Evolutionary conservation across 2,888 invertebrate genomes (phyloP).

Genomic region (Morpho deidamia): DNA sequence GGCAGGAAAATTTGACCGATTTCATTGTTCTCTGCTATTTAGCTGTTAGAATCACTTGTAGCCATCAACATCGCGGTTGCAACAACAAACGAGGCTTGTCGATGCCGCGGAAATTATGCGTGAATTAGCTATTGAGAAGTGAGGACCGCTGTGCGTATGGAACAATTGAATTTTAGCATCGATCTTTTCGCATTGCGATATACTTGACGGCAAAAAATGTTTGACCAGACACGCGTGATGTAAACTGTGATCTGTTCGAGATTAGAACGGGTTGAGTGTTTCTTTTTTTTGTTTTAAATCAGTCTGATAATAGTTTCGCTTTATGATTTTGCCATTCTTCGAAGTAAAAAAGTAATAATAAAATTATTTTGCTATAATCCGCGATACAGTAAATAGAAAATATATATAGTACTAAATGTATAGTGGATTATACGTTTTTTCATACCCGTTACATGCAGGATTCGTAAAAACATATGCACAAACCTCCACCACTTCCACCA

Average conservation of each 20-base stretch:
- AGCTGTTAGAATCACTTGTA: conserved; percentile 73
- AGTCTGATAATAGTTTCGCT: too few species aligned
- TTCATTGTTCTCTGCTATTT: conserved; percentile 72
- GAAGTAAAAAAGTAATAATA: too few species aligned
- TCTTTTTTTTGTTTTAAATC: not conserved
- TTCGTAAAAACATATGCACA: too few species aligned
- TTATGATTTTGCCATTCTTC: too few species aligned
- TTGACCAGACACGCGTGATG: conserved; percentile 15
- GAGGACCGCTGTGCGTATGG: conserved; percentile 19
- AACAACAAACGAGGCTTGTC: conserved; percentile 76
- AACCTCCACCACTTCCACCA: too few species aligned
- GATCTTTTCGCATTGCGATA: conserved; percentile 24
- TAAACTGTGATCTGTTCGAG: conserved; percentile 11
- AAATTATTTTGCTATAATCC: too few species aligned
- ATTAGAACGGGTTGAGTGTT: conserved; percentile 9
- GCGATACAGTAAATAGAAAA: too few species aligned
- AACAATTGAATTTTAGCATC: conserved; percentile 58
- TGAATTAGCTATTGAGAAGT: conserved; percentile 61
- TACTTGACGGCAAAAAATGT: conserved; percentile 16
- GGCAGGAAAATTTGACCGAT: conserved; percentile 76
- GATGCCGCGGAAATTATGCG: conserved; percentile 70
- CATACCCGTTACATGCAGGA: too few species aligned
- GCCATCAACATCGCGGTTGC: conserved; percentile 72
- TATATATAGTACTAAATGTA: too few species aligned
- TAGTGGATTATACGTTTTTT: too few species aligned